Evolutionary conservation across 2,113 vertebrate species (phyloP), one percentile per base, ranked within the genome.

Genomic region (Hassar affinis): DNA sequence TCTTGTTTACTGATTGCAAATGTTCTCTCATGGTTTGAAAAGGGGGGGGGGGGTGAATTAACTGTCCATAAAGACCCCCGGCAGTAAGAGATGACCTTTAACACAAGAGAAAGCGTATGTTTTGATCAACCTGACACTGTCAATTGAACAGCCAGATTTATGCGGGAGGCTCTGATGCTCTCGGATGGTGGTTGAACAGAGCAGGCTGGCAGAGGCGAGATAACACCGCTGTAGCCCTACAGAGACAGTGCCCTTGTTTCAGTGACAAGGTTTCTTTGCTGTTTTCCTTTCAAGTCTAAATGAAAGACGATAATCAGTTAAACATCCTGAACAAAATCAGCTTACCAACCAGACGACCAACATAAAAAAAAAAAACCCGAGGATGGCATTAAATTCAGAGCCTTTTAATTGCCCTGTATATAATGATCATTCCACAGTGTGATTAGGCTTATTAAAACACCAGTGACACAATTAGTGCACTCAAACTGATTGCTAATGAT

Each of bases 141-240:
- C 77, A 80, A 54, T 59, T 79, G 69, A 82, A 68, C 69, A 69
- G 72, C 20, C 74, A 75, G 86, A 86, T 88, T 84, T 77, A 76
- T 25, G 69, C 45, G n/a, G 82, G 68, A 86, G 59, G 75, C 85
- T 80, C 80, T 84, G 76, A 82, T 69, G 82, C 59, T 27, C 79
- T 62, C 54, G 25, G 66, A 86, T 62, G 38, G 62, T 76, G 71
- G 56, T 86, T 57, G 30, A 66, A 84, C 38, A 51, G 52, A 76
- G 80, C 76, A 57, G 80, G 78, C 83, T 88, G 87, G 72, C 79
- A 56, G 80, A 85, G 52, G 80, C 47, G 51, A 86, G 87, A 88
- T 88, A 85, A 88, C 69, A 57, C 71, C 18, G 69, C 59, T n/a
- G 72, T 51, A 83, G 66, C 49, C 78, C 80, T 75, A 62, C 62